phyloP scores from a whole-genome alignment of 2,888 invertebrate genomes.

The Drosophila barbarae region DNA sequence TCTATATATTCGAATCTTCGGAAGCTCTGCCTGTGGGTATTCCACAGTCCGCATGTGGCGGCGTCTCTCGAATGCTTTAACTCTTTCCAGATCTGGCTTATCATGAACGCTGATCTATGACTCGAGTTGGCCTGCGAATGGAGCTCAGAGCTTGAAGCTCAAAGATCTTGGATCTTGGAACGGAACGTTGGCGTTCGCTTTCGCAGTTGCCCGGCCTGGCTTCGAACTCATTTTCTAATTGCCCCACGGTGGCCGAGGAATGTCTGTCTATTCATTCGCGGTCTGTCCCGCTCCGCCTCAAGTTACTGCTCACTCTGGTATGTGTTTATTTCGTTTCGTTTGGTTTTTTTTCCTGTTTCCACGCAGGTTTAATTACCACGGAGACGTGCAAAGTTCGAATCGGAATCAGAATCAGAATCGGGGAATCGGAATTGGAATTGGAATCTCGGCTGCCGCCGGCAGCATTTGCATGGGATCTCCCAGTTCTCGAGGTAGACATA shows the following conservation, averaged over 20 bases:
- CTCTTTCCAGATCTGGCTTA: conserved; percentile 51
- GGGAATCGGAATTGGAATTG: conserved; percentile 46
- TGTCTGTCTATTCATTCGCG: conserved; percentile 61
- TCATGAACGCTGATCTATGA: conserved; percentile 73
- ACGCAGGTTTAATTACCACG: conserved; percentile 63
- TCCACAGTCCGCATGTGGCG: conserved; percentile 14
- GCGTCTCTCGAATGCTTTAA: neutral
- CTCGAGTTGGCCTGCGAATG: conserved; percentile 49
- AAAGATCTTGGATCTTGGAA: conserved; percentile 45
- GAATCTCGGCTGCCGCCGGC: conserved; percentile 30
- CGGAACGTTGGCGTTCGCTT: conserved; percentile 37
- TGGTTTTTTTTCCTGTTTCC: conserved; percentile 21
- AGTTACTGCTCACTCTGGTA: conserved; percentile 44
- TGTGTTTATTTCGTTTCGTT: conserved; percentile 45
- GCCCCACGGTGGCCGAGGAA: conserved; percentile 68
- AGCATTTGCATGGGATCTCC: conserved; percentile 52
- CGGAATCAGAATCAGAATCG: conserved; percentile 41
- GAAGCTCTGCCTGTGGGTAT: conserved; percentile 11
- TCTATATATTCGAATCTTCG: neutral
- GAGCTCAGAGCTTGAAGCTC: conserved; percentile 19
- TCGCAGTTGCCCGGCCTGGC: conserved; percentile 23
- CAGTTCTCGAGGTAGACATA: conserved; percentile 10
- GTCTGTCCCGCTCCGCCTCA: conserved; percentile 23
- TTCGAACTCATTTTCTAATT: conserved; percentile 73
- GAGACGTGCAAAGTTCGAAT: conserved; percentile 54